These are phyloP conservation scores for Pseudomyrmex flavicornis DNA, from an alignment of 1,140 invertebrate species.

Conservation along the genomic window DNA sequence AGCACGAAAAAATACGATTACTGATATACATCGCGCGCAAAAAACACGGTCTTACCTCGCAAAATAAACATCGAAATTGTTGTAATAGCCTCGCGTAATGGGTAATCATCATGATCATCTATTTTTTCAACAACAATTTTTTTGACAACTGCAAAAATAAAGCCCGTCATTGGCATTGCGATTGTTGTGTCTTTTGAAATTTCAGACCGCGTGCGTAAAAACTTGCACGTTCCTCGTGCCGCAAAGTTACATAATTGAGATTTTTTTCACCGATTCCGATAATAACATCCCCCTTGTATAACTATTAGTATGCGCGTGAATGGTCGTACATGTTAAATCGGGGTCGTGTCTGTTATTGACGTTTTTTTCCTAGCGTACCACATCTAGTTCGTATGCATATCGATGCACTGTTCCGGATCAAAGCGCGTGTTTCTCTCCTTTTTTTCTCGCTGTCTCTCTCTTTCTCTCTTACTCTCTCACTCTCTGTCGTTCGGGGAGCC, in stretches of 20 bases:
- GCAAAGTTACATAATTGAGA: background rate
- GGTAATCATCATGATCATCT: too few species aligned
- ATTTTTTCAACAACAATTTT: too few species aligned
- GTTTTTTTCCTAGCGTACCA: background rate
- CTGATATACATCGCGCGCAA: too few species aligned
- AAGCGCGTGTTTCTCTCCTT: background rate
- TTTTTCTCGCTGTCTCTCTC: background rate
- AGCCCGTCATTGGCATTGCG: background rate
- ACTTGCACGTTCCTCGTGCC: background rate
- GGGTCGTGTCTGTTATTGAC: background rate
- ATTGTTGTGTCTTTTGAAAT: background rate
- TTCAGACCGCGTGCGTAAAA: background rate
- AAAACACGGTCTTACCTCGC: too few species aligned
- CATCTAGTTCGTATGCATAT: background rate
- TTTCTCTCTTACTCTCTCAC: background rate
- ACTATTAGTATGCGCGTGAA: background rate
- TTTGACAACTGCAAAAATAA: background rate
- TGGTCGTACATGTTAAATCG: background rate
- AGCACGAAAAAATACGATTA: too few species aligned
- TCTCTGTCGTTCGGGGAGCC: background rate
- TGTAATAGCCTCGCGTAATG: too few species aligned
- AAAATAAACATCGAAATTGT: too few species aligned
- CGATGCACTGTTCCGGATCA: slow-evolving; percentile 20
- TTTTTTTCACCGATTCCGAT: background rate
- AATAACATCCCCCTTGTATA: too few species aligned